Percentiles rank a stretch among this genome's conserved stretches.
Conservation (phyloP, 2,888 invertebrate species). For the Drosophila mercatorum region DNA sequence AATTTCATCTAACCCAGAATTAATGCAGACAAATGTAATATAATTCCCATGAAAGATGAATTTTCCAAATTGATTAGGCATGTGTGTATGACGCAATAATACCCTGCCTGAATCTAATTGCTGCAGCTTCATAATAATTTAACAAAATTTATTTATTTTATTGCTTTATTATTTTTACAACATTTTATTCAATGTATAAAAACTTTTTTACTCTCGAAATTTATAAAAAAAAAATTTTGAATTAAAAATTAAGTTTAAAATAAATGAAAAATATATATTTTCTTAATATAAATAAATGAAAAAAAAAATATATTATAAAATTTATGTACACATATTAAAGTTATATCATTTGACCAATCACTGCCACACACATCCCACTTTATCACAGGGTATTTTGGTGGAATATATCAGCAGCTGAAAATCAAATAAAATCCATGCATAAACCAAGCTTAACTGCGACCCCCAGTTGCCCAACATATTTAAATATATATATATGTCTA, state of each 20-base stretch:
- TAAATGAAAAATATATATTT: no score
- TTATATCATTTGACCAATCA: background rate
- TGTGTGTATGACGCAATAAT: background rate
- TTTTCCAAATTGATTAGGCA: background rate
- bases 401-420: slow-evolving; percentile 25
- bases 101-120: background rate
- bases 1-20: background rate
- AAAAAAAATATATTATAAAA: no score
- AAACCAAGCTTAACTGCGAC: slow-evolving; percentile 12
- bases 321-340: no score
- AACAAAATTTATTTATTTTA: no score
- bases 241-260: no score
- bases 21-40: slow-evolving; percentile 12
- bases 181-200: no score
- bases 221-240: no score
- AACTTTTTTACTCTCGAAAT: no score
- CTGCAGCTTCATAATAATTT: no score
- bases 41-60: background rate
- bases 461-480: background rate
- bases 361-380: background rate
- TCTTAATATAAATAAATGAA: no score
- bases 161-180: no score
- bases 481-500: slow-evolving; percentile 44
- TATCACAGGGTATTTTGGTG: slow-evolving; percentile 1
- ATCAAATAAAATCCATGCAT: slow-evolving; percentile 42